phyloP scores from a whole-genome alignment of 2,113 vertebrate species.

The Leptocoma aspasia region DNA sequence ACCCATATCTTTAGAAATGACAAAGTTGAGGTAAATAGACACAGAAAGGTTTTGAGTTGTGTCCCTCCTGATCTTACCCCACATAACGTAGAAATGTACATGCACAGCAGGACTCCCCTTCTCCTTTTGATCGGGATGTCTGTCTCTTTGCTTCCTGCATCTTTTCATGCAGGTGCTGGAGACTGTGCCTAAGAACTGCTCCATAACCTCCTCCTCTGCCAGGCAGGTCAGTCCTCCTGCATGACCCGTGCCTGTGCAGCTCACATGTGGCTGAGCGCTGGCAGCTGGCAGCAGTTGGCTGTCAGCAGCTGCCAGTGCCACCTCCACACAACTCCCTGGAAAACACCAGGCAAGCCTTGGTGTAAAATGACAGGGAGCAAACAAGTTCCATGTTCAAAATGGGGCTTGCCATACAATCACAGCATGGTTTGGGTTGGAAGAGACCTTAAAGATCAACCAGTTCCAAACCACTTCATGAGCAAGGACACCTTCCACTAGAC shows the following conservation, averaged over 20 bases:
- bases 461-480: neutral
- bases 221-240: neutral
- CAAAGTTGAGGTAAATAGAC: neutral
- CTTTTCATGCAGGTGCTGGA: neutral
- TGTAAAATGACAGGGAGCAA: neutral
- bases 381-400: neutral
- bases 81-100: fast-evolving
- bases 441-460: neutral
- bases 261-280: fast-evolving
- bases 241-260: neutral
- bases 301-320: neutral
- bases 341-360: neutral
- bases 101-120: neutral
- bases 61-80: neutral
- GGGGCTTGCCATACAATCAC: neutral
- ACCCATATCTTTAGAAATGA: neutral
- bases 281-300: neutral
- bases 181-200: neutral
- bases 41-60: neutral
- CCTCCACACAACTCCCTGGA: neutral
- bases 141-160: neutral
- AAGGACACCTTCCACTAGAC: neutral
- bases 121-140: neutral
- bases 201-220: neutral
- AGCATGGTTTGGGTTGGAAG: neutral